Conservation (phyloP, 2,113 vertebrate genomes). For the Shinisaurus crocodilurus region DNA sequence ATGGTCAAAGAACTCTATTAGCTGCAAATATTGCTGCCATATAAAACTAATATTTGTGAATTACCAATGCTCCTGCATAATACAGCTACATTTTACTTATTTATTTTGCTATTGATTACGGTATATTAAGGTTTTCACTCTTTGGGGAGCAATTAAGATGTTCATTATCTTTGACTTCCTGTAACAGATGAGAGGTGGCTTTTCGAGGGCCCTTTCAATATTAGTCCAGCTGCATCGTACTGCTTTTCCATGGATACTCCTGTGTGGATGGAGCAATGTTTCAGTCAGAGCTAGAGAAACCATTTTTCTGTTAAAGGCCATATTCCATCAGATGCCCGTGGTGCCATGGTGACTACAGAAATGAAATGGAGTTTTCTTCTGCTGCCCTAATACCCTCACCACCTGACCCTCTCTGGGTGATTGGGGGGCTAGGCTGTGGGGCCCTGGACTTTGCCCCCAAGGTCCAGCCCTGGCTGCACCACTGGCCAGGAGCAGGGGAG, state of each 20-base stretch:
- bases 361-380: too few species aligned
- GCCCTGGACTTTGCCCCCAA: too few species aligned
- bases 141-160: not conserved
- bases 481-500: too few species aligned
- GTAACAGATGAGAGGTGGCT: not conserved
- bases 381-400: too few species aligned
- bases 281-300: not conserved
- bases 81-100: not conserved
- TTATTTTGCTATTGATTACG: not conserved
- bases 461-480: too few species aligned
- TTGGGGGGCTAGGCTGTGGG: too few species aligned
- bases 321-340: too few species aligned
- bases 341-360: too few species aligned
- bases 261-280: not conserved
- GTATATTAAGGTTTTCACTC: not conserved
- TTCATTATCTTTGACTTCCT: conserved; percentile 4
- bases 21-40: not conserved
- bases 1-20: not conserved
- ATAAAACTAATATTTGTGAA: conserved; percentile 23
- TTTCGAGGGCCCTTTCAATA: not conserved
- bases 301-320: not conserved
- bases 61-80: not conserved
- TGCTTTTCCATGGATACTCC: not conserved
- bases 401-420: too few species aligned
- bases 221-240: not conserved